These are phyloP conservation scores for Rhagoletis zephyria DNA, from an alignment of 1,140 invertebrate genomes.

Conservation along the genomic window DNA sequence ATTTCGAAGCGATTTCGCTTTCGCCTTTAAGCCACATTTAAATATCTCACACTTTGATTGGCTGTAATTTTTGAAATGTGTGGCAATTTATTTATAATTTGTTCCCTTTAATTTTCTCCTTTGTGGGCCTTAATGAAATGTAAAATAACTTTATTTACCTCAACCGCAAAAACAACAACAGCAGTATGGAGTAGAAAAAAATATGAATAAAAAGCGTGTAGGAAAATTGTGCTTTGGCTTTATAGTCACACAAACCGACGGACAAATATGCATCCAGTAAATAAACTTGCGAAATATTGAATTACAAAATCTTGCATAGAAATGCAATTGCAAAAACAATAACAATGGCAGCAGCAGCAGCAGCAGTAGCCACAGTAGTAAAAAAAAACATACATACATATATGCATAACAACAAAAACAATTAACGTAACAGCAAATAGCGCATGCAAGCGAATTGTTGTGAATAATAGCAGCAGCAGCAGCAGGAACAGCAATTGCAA, in stretches of 20 bases:
- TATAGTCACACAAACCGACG: slow-evolving; percentile 11
- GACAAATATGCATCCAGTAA: neutral
- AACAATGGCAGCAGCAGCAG: neutral
- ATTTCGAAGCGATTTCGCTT: too few relatives aligned
- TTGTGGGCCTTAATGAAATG: neutral
- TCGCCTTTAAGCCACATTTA: too few relatives aligned
- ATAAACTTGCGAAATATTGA: slow-evolving; percentile 37
- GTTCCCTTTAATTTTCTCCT: neutral
- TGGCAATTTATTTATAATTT: neutral
- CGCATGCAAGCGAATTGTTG: neutral
- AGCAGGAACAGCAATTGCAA: neutral
- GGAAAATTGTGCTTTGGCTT: neutral
- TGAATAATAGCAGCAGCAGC: neutral
- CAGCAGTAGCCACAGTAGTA: neutral
- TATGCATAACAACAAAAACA: slow-evolving; percentile 12
- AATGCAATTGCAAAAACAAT: slow-evolving; percentile 29
- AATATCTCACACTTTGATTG: neutral
- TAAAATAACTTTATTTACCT: slow-evolving; percentile 18
- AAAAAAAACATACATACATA: neutral
- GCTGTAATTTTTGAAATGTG: neutral
- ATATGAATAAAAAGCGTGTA: neutral
- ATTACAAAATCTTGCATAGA: slow-evolving; percentile 25
- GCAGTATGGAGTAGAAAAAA: neutral
- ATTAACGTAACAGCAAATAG: neutral
- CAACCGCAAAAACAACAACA: neutral